Base-by-base conservation (phyloP, 2,113 vertebrate genomes). In the Dinomys branickii region DNA sequence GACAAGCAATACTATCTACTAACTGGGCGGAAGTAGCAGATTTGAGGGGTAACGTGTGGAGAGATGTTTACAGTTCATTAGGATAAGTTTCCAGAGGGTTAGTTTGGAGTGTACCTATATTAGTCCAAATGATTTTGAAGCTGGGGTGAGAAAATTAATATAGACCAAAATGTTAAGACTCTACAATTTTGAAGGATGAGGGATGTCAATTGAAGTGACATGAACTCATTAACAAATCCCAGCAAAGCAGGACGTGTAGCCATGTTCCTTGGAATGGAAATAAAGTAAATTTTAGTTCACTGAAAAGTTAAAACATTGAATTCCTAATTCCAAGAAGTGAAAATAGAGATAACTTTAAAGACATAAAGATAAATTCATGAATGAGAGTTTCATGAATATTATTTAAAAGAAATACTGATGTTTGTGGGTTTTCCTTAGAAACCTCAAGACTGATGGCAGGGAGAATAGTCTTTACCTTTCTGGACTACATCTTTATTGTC, bases 321-420 rank as follows among this genome's bases (percentile, higher is more conserved):
- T 78, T 88, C 24, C 54, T n/a, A 77, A 61, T 88, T 50, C 5
- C 10, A 77, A 56, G 26, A 54, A 3, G 44, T 26, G 17, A 81
- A 92, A 82, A 38, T 16, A 96, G 82, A 92, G 81, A 33, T 38
- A 24, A 80, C 20, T 85, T 96, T 91, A 54, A 92, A 87, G 38
- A 82, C 7, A 50, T 16, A 69, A 87, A 84, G n/a, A 61, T 54
- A 73, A 85, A 82, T 61, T 87, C 1, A 38, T 65, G 71, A 17
- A 20, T 59, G 20, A 6, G 3, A 59, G 47, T 19, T 85, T 91
- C 44, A 54, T 88, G 16, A 58, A 80, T 41, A 7, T 3, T n/a
- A 89, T 71, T 89, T 2, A 80, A 84, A 85, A 50, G 33, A 90
- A 88, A 83, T 50, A 58, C 8, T 77, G 47, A 38, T 80, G 58